Evolutionary conservation across 1,140 invertebrate genomes (phyloP), one percentile per base, ranked within the genome.

Genomic region (Pectinophora gossypiella): DNA sequence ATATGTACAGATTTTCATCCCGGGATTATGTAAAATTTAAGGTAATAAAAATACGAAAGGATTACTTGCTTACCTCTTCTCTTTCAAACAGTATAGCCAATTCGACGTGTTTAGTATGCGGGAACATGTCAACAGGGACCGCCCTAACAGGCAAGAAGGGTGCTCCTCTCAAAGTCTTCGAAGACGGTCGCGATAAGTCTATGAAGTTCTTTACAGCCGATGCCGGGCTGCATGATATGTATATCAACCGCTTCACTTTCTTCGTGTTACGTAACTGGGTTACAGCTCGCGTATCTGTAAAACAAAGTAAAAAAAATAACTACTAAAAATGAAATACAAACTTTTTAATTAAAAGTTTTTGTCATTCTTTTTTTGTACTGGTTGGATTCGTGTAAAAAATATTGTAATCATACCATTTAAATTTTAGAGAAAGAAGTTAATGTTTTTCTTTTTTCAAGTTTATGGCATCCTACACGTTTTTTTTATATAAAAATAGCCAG

Each of bases 121-220:
- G 98, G 88, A 99, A 99, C 92, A 99, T 92, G 75, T 99, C 98
- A 1, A 99, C 94, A 4, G 95, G 94, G 10, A 97, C 88, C 0
- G 96, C 96, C 64, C 91, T 90, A 0, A 93, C 89, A 0, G 95
- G 94, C 21, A 94, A 88, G 76, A 98, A 96, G 1, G 96, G 95
- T 20, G 92, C 90, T 0, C 96, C 96, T 19, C 90, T 88, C 66
- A 95, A 93, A 12, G 93, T 94, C 81, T 97, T 97, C 0, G 96
- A 97, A 35, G 88, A 83, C 0, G 93, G 91, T 40, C 95, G 89
- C 0, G 93, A 91, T 42, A 97, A 90, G 87, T 98, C 96, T n/a
- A 97, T 85, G 72, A 99, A 94, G 89, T 99, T 99, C 67, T 93
- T 93, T 52, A 93, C 90, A 0, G 96, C 97, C 23, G 92, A 91